Conservation (phyloP, 2,113 vertebrate genomes). For the Nettapus auritus region DNA sequence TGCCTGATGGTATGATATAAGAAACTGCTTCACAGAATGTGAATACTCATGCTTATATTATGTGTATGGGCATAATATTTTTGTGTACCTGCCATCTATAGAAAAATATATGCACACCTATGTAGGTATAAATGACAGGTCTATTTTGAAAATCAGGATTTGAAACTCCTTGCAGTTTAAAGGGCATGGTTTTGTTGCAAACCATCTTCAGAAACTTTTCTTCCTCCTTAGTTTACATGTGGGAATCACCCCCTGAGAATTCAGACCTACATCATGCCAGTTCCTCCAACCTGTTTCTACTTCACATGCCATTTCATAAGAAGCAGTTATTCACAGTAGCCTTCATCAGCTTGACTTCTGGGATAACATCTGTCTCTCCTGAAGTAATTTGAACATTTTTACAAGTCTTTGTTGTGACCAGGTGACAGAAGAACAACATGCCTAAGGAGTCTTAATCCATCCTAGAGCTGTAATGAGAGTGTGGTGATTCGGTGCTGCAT, state of each 20-base stretch:
- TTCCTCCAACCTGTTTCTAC: background rate
- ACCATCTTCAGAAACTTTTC: background rate
- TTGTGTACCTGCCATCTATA: background rate
- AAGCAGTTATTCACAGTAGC: background rate
- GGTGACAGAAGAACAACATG: background rate
- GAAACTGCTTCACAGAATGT: background rate
- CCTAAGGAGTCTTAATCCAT: background rate
- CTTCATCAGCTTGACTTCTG: background rate
- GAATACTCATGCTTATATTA: background rate
- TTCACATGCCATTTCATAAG: background rate
- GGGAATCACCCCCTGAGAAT: background rate
- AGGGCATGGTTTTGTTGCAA: background rate
- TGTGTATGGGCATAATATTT: background rate
- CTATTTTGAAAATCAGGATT: background rate
- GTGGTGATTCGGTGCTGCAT: background rate
- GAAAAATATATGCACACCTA: background rate
- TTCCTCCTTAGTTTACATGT: background rate
- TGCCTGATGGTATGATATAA: rapidly evolving
- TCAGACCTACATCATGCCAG: background rate
- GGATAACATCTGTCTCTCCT: background rate
- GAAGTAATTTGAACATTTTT: background rate
- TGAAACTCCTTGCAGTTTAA: background rate
- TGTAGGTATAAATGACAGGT: background rate
- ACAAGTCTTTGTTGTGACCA: background rate
- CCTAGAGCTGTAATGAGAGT: background rate